These are phyloP conservation scores for Amiota minor DNA, from an alignment of 2,888 invertebrate species.

Conservation along the genomic window DNA sequence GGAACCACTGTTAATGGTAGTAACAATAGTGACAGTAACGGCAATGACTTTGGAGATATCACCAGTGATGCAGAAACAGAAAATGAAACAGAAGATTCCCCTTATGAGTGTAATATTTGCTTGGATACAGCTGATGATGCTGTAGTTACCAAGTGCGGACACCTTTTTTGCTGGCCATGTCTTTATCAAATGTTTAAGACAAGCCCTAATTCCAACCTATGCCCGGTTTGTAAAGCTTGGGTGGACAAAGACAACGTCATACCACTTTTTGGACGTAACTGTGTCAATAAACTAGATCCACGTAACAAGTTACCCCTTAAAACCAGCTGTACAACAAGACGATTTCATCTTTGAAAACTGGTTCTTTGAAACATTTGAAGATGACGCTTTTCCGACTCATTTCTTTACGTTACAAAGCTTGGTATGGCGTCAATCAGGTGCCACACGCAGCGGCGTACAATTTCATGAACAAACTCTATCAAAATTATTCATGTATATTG, in stretches of 20 bases:
- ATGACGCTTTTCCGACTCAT: slow-evolving; percentile 98
- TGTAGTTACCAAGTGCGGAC: slow-evolving; percentile 98
- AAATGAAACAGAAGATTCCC: slow-evolving; percentile 78
- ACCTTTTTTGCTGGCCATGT: slow-evolving; percentile 87
- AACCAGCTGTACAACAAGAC: slow-evolving; percentile 93
- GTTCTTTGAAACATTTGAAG: slow-evolving; percentile 98
- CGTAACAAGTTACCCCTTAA: slow-evolving; percentile 88
- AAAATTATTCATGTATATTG: slow-evolving; percentile 94
- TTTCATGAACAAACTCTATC: slow-evolving; percentile 93
- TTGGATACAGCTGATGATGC: slow-evolving; percentile 98
- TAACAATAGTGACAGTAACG: not conserved
- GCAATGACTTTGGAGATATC: not conserved
- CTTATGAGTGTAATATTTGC: slow-evolving; percentile 99
- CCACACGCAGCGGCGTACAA: slow-evolving; percentile 84
- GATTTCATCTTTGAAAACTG: slow-evolving; percentile 93
- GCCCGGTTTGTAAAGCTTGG: slow-evolving; percentile 99
- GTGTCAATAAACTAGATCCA: slow-evolving; percentile 92
- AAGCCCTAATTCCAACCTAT: slow-evolving; percentile 90
- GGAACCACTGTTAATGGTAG: slow-evolving; percentile 13
- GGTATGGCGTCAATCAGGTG: slow-evolving; percentile 82
- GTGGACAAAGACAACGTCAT: slow-evolving; percentile 98
- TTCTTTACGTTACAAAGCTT: slow-evolving; percentile 97
- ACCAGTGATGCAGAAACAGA: too few relatives aligned
- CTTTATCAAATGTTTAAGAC: slow-evolving; percentile 90
- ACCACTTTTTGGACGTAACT: slow-evolving; percentile 95